Base-by-base conservation (phyloP, 1,140 invertebrate species). In the Caenorhabditis latens region DNA sequence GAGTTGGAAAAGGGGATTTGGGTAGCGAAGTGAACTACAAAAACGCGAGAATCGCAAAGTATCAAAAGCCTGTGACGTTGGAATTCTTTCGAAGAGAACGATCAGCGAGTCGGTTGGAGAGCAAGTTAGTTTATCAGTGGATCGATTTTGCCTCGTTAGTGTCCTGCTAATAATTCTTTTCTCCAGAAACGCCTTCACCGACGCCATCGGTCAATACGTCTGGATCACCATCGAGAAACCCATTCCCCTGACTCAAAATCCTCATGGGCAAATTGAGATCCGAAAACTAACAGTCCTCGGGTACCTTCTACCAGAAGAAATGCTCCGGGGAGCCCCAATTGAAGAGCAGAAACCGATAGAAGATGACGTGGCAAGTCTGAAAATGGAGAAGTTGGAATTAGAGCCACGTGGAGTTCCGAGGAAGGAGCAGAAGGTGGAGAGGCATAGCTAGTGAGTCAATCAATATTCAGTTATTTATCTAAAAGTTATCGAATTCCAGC, bases 141-240 rank as follows among this genome's bases (percentile, higher is more conserved):
- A 58, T 0, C 0, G n/a, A 0, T 19, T 21, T 5, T 14, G 4
- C 4, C 9, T 4, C 2, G 13, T 58, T 19, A 7, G 13, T n/a
- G 19, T 19, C 6, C 55, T 7, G 8, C 24, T 40, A 24, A 32
- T n/a, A n/a, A n/a, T n/a, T n/a, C n/a, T n/a, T 11, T 40, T 4
- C 53, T 79, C 42, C 40, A 79, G 71, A 79, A 48, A 79, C 46
- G 71, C 71, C 9, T 79, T 79, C 71, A 79, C 71, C n/a, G 71
- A 79, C 40, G 71, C 71, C 43, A 14, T 79, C 14, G 71, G 71
- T 24, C 71, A 79, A 50, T 79, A 79, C 46, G 53, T 79, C 46
- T 79, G 71, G 71, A 50, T 79, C 8, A 50, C 71, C 32, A 79
- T 79, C 46, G 71, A 79, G 9, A 79, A 79, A 79, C 71, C 71